Evolutionary conservation across 1,140 invertebrate genomes (phyloP).

Genomic region (Heliconius melpomene): DNA sequence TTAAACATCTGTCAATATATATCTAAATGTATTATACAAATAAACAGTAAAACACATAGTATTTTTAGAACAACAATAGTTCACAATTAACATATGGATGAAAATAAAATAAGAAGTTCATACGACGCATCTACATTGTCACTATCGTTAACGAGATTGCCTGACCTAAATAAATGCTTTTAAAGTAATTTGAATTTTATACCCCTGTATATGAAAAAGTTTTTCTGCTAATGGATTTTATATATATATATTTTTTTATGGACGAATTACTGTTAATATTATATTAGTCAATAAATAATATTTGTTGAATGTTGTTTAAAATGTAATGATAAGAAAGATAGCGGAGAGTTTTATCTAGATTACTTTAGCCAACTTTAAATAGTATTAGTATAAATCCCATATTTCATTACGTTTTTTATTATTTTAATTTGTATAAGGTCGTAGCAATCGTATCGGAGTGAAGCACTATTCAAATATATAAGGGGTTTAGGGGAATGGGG

Average conservation of each 20-base stretch:
- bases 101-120: conserved; percentile 26
- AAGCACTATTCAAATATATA: no score
- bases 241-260: conserved; percentile 17
- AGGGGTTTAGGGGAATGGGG: no score
- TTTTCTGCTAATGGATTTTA: conserved; percentile 28
- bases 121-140: conserved; percentile 32
- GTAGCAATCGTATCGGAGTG: no score
- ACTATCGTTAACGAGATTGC: conserved; percentile 44
- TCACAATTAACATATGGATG: conserved; percentile 14
- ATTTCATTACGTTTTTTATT: no score
- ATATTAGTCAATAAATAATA: neutral
- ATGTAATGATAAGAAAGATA: neutral
- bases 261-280: conserved; percentile 1
- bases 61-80: neutral
- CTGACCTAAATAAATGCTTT: conserved; percentile 47
- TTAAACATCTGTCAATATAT: no score
- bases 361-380: no score
- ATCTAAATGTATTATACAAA: no score
- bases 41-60: neutral
- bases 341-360: no score
- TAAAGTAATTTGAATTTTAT: conserved; percentile 44
- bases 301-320: no score
- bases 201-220: conserved; percentile 32
- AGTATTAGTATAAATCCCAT: no score
- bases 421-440: no score